These are phyloP conservation scores for Chrysopilus asiliformis DNA, from an alignment of 2,888 invertebrate species.

Conservation along the genomic window DNA sequence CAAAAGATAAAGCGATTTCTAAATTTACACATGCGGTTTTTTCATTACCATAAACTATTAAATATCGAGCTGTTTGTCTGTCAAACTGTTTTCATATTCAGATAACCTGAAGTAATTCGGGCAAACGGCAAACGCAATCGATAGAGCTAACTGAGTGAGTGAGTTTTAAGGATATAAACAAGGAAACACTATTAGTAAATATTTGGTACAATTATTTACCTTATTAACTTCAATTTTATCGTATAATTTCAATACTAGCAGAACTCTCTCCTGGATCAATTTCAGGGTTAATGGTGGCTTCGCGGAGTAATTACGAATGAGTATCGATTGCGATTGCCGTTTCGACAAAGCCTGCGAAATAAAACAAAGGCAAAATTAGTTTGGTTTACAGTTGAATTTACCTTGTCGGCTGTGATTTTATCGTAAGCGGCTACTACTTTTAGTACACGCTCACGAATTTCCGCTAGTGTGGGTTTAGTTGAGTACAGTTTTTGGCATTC, in stretches of 20 bases:
- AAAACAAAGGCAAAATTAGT: constrained; percentile 25
- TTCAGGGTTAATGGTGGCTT: constrained; percentile 68
- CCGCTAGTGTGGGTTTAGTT: constrained; percentile 44
- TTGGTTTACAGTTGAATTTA: constrained; percentile 37
- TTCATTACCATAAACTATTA: no score
- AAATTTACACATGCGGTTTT: no score
- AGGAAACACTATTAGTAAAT: no score
- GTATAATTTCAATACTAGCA: constrained; percentile 91
- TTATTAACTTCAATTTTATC: constrained; percentile 91
- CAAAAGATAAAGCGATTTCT: background rate
- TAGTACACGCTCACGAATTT: constrained; percentile 68
- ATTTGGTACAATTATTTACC: no score
- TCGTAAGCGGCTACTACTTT: constrained; percentile 80
- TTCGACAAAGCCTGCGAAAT: constrained; percentile 17
- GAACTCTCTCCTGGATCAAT: constrained; percentile 74
- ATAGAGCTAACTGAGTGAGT: no score
- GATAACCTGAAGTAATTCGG: no score
- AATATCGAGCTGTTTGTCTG: no score
- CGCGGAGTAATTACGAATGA: constrained; percentile 53
- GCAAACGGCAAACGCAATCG: constrained; percentile 1
- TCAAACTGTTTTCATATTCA: no score
- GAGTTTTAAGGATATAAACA: no score
- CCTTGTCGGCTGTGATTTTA: constrained; percentile 78
- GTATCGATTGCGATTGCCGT: constrained; percentile 41
- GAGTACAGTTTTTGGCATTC: constrained; percentile 19